phyloP scores from a whole-genome alignment of 2,888 invertebrate genomes.

The Amaurobius ferox region DNA sequence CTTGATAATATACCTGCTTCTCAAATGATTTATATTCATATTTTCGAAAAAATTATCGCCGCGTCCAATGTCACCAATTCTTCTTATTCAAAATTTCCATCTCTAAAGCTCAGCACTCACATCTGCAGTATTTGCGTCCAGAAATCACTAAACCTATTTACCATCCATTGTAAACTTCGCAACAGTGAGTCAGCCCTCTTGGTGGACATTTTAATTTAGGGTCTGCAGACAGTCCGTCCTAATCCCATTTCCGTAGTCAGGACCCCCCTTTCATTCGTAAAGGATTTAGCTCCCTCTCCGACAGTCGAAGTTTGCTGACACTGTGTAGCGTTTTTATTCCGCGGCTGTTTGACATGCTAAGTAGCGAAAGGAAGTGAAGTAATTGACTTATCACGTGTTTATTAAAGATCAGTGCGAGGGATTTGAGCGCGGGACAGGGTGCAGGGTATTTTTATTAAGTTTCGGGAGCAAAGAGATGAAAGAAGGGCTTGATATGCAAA shows the following conservation, averaged over 20 bases:
- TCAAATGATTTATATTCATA: no score
- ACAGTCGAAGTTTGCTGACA: neutral
- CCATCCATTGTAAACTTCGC: neutral
- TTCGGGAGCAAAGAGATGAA: neutral
- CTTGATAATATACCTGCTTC: no score
- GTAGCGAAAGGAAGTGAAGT: neutral
- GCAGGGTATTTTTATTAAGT: neutral
- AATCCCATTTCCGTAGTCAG: conserved; percentile 29
- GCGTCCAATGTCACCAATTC: no score
- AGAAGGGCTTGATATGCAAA: neutral
- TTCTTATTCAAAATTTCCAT: neutral
- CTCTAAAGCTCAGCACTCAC: no score
- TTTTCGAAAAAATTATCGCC: no score
- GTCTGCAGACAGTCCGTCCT: neutral
- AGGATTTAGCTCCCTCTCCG: neutral
- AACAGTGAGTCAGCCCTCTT: conserved; percentile 32
- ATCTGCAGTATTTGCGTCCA: neutral
- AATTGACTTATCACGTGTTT: conserved; percentile 10
- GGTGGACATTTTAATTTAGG: conserved; percentile 44
- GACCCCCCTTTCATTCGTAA: neutral
- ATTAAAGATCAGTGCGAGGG: neutral
- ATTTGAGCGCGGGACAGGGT: neutral
- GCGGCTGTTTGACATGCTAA: conserved; percentile 17
- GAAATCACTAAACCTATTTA: neutral
- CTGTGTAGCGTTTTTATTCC: neutral